Evolutionary conservation across 2,888 invertebrate genomes (phyloP).

Genomic region (Tricholauxania praeusta): DNA sequence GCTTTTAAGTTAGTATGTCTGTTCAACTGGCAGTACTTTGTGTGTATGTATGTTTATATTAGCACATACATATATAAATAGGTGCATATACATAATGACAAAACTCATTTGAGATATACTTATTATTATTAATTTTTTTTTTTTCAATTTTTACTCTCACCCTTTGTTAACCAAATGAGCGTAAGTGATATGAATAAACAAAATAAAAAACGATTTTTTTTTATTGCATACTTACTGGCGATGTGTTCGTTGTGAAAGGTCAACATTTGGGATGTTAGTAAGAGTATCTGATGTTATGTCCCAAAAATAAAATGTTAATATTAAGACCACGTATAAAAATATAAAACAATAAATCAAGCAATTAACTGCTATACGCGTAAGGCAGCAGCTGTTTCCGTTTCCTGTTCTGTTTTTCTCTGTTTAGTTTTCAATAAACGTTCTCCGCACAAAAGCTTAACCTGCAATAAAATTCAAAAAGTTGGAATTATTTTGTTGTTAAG

Average conservation of each 20-base stretch:
- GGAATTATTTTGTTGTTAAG: not conserved
- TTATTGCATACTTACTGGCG: slow-evolving; percentile 63
- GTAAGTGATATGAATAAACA: slow-evolving; percentile 5
- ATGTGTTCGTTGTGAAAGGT: slow-evolving; percentile 68
- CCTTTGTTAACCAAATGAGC: not conserved
- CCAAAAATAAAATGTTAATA: too few relatives aligned
- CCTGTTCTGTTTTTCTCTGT: too few relatives aligned
- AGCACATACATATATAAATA: not conserved
- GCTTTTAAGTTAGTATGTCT: slow-evolving; percentile 18
- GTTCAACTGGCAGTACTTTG: not conserved
- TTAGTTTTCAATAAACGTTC: not conserved
- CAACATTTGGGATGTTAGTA: slow-evolving; percentile 60
- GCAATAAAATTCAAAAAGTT: not conserved
- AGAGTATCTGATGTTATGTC: too few relatives aligned
- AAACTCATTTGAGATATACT: slow-evolving; percentile 14
- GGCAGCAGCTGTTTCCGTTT: too few relatives aligned
- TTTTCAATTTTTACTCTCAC: too few relatives aligned
- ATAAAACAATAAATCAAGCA: slow-evolving; percentile 27
- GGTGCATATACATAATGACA: not conserved
- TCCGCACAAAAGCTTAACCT: not conserved
- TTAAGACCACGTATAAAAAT: too few relatives aligned
- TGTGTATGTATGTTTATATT: not conserved
- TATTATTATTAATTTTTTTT: not conserved
- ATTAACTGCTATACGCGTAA: too few relatives aligned
- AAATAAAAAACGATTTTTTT: not conserved